Base-by-base conservation (phyloP, 2,888 invertebrate genomes). In the Chesias legatella region DNA sequence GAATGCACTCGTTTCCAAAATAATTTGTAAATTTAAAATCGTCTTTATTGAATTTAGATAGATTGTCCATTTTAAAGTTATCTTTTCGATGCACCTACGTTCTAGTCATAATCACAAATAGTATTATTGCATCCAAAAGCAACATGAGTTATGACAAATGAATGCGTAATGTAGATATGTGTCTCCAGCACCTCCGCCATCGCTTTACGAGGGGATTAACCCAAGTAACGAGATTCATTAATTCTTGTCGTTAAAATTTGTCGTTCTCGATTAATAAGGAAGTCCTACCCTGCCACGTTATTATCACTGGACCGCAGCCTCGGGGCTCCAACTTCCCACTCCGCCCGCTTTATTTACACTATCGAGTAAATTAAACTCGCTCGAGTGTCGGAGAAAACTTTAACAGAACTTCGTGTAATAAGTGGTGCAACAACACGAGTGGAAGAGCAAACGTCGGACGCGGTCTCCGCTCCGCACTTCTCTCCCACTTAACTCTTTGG, bases 211-310 rank as follows among this genome's bases (percentile, higher is more conserved):
- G 73, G 79, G 84, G 88, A 89, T 89, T 89, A 89, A 89, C 89
- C 89, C 88, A 71, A 84, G 86, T 89, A 89, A 89, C 86, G 88
- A 89, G 89, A 88, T 88, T 88, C 89, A 88, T 89, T 89, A 89
- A 88, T 89, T 88, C 88, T 86, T 89, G 89, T 89, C 89, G 89
- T 89, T 89, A 89, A 89, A 89, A 89, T 89, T 89, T 88, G 89
- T 89, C 88, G 89, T 88, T 85, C 86, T 84, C 89, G 85, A 89
- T 89, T 89, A 89, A 89, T 89, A 89, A 89, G 86, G 85, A 85
- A 79, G 82, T 76, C 82, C 77, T 77, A 70, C 71, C 73, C 69
- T 75, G 75, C 69, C 67, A 81, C 81, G 84, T 88, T 88, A 88
- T 88, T 88, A 84, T 83, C 85, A 78, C 74, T 76, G 72, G 81